Base-by-base conservation (phyloP, 2,797 vertebrate species). In the Rhinoraja longicauda region DNA sequence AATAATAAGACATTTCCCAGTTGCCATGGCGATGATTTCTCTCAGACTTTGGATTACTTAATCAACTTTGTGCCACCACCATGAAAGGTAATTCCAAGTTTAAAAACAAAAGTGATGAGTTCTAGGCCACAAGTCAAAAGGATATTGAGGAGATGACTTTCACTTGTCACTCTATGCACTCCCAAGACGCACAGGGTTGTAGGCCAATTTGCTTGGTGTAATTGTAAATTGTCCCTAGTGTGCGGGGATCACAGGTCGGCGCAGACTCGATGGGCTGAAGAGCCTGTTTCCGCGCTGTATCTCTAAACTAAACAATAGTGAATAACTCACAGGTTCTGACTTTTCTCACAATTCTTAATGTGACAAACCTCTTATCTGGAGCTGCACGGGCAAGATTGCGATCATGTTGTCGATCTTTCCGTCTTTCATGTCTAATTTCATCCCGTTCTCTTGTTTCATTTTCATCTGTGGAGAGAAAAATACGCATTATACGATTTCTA, bases 391-490 rank as follows among this genome's bases (percentile, higher is more conserved):
- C 98, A 94, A 99, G 98, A 95, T 99, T 99, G 93, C 98, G 96
- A 95, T 99, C 98, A 29, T 99, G 98, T 95, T 99, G 98, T 92
- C 99, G 97, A 94, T 99, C 98, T 96, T 98, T 99, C 94, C 98
- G 97, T 93, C 98, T 96, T 94, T 98, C 98, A 9, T 98, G 97
- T 94, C 98, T 97, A 94, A 99, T 99, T 96, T 99, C 97, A 12
- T 99, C 98, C 94, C 99, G 97, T 94, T 99, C 98, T 94, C 98
- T 97, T 93, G 96, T 97, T 96, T 99, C 99, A 1, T 96, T 93
- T 93, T 99, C 99, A 94, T 99, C 98, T 94, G 97, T 95, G 96
- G 93, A 93, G 93, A 21, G 62, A 81, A 93, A 15, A 64, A 7
- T 32, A 26, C 17, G 12, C 26, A 24, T 82, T 45, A 82, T 57